These are phyloP conservation scores for Neoarius graeffei DNA, from an alignment of 2,113 vertebrate genomes.

Conservation along the genomic window DNA sequence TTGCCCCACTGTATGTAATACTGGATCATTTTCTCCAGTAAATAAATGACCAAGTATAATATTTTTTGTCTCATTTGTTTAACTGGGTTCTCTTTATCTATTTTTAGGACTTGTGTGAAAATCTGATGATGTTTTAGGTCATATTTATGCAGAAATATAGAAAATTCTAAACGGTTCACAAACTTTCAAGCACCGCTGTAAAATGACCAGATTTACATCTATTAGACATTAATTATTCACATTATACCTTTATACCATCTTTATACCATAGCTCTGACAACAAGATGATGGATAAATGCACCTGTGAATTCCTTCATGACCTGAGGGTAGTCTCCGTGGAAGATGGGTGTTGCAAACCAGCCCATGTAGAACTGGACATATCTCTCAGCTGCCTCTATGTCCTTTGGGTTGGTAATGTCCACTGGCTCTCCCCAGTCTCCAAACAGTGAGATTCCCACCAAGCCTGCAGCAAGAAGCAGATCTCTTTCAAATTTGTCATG, in stretches of 20 bases:
- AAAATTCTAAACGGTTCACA: no score
- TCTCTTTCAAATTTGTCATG: neutral
- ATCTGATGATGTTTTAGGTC: no score
- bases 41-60: no score
- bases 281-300: slow-evolving; percentile 31
- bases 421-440: slow-evolving; percentile 90
- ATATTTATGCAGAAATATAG: no score
- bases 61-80: no score
- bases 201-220: neutral
- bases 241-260: neutral
- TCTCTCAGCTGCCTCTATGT: slow-evolving; percentile 86
- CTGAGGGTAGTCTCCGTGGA: slow-evolving; percentile 92
- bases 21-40: no score
- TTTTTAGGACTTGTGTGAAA: no score
- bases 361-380: no score
- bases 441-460: slow-evolving; percentile 87
- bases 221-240: neutral
- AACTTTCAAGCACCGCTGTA: no score
- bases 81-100: no score
- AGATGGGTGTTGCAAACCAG: slow-evolving; percentile 93
- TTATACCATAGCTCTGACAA: neutral
- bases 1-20: no score
- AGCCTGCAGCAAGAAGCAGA: slow-evolving; percentile 69
- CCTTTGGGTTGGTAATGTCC: slow-evolving; percentile 81
- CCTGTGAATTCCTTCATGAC: slow-evolving; percentile 91